Evolutionary conservation across 2,888 invertebrate species (phyloP).

Genomic region (Brenthis daphne): DNA sequence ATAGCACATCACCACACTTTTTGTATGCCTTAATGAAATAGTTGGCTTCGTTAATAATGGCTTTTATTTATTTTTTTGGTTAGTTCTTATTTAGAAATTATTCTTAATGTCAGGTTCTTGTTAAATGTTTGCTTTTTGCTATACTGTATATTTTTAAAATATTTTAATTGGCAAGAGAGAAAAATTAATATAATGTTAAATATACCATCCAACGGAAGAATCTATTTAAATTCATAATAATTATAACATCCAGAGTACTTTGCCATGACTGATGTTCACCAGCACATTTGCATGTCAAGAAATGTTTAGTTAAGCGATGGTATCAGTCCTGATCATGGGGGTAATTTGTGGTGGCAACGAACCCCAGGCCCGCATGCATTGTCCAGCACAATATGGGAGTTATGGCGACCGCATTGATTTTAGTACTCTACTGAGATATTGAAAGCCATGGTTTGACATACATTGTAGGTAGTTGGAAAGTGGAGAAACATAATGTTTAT

Average conservation of each 20-base stretch:
- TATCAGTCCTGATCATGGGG: slow-evolving; percentile 67
- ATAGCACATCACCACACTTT: neutral
- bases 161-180: slow-evolving; percentile 3
- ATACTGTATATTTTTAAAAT: slow-evolving; percentile 1
- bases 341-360: slow-evolving; percentile 59
- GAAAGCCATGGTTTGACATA: slow-evolving; percentile 1
- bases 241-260: slow-evolving; percentile 30
- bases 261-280: slow-evolving; percentile 38
- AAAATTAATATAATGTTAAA: slow-evolving; percentile 3
- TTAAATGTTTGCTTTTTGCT: neutral
- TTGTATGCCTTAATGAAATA: neutral
- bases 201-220: neutral
- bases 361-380: slow-evolving; percentile 65
- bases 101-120: no score
- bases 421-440: slow-evolving; percentile 28
- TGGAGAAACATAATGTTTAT: neutral
- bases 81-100: neutral
- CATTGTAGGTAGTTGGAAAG: neutral
- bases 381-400: slow-evolving; percentile 49
- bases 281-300: slow-evolving; percentile 46
- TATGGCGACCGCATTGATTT: slow-evolving; percentile 46
- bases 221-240: slow-evolving; percentile 26
- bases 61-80: neutral
- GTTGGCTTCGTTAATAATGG: neutral
- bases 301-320: slow-evolving; percentile 64